Percentiles rank a stretch among this genome's conserved stretches.
phyloP scores from a whole-genome alignment of 2,113 vertebrate genomes.

The Hydrolagus affinis region DNA sequence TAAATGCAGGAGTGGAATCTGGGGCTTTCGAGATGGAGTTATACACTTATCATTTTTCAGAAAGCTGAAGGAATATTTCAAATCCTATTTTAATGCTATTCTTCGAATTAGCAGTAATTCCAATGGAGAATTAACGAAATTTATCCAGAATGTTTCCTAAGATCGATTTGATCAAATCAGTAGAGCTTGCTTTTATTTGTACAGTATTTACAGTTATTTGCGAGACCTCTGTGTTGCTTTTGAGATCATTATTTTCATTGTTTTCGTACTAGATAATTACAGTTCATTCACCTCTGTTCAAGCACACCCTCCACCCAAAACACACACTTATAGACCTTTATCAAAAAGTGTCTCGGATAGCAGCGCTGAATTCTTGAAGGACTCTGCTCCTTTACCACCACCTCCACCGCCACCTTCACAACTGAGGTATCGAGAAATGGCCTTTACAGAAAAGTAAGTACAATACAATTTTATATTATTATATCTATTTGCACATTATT shows the following conservation, averaged over 20 bases:
- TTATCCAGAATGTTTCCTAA: too few relatives aligned
- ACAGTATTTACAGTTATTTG: background rate
- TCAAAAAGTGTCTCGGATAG: slow-evolving; percentile 80
- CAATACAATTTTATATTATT: background rate
- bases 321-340: slow-evolving; percentile 85
- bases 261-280: slow-evolving; percentile 59
- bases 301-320: slow-evolving; percentile 82
- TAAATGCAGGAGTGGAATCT: too few relatives aligned
- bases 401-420: slow-evolving; percentile 65
- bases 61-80: too few relatives aligned
- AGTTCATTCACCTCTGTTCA: slow-evolving; percentile 57
- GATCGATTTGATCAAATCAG: background rate
- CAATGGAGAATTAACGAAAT: background rate
- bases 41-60: too few relatives aligned
- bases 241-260: slow-evolving; percentile 34
- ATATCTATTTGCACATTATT: background rate
- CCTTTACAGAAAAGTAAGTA: slow-evolving; percentile 71
- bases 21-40: too few relatives aligned
- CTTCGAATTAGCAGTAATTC: background rate
- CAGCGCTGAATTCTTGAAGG: slow-evolving; percentile 55
- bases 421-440: slow-evolving; percentile 69
- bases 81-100: background rate
- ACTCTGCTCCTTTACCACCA: slow-evolving; percentile 52
- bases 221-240: background rate
- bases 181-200: background rate